Evolutionary conservation across 2,113 vertebrate genomes (phyloP).

Genomic region (Otus sunia): DNA sequence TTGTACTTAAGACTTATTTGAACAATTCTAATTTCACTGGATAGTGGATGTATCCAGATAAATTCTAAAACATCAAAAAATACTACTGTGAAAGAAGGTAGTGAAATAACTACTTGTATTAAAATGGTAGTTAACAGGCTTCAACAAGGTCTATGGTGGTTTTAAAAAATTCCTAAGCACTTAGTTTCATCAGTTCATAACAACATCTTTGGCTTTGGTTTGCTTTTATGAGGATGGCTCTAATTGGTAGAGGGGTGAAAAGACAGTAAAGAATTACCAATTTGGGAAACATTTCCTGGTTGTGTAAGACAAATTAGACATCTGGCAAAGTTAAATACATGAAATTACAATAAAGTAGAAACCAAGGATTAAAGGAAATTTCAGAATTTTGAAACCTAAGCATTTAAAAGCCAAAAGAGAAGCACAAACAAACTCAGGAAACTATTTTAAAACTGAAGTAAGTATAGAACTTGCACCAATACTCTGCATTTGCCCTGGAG

Average conservation of each 20-base stretch:
- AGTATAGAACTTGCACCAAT: neutral
- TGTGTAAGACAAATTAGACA: neutral
- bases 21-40: neutral
- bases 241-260: neutral
- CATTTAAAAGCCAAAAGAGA: neutral
- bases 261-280: neutral
- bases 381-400: neutral
- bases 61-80: neutral
- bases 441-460: neutral
- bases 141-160: neutral
- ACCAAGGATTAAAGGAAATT: neutral
- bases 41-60: neutral
- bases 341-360: neutral
- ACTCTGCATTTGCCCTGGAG: neutral
- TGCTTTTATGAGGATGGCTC: constrained; percentile 3
- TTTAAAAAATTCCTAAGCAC: constrained; percentile 8
- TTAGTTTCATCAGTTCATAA: constrained; percentile 11
- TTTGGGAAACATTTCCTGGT: neutral
- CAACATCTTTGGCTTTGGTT: neutral
- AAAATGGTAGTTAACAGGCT: neutral
- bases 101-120: neutral
- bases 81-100: neutral
- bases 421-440: neutral
- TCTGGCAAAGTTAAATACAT: neutral
- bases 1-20: neutral